Conservation (phyloP, 2,113 vertebrate genomes). For the Clarias macrocephalus region DNA sequence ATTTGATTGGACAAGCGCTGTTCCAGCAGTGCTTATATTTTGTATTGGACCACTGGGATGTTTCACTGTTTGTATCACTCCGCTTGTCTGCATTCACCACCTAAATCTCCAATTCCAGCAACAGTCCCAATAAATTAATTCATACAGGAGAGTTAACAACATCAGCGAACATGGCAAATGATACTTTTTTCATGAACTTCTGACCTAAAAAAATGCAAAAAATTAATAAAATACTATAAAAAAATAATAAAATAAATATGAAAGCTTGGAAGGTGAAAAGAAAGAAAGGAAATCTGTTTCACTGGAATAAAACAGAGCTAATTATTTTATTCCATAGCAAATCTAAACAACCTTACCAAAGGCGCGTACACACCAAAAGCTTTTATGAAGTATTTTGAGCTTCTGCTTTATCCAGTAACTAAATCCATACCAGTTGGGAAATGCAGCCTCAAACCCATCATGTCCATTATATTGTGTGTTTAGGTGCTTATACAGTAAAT, state of each 20-base stretch:
- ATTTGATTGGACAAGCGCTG: not conserved
- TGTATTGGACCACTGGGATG: too few species aligned
- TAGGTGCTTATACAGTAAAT: not conserved
- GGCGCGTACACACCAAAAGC: not conserved
- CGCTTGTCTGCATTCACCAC: not conserved
- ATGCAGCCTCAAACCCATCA: not conserved
- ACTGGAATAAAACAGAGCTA: not conserved
- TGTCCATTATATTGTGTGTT: not conserved
- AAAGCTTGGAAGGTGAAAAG: not conserved
- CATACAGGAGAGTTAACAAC: not conserved
- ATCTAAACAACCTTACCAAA: not conserved
- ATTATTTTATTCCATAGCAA: constrained; percentile 3
- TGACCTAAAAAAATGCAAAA: not conserved
- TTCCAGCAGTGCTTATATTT: not conserved
- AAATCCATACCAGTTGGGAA: not conserved
- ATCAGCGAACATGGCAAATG: not conserved
- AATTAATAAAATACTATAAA: too few species aligned
- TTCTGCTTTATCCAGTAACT: not conserved
- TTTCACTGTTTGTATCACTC: constrained; percentile 1
- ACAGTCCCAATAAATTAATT: not conserved
- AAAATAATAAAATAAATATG: not conserved
- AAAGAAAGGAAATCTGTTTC: not conserved
- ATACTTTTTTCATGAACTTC: not conserved
- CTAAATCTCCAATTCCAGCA: not conserved
- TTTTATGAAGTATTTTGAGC: not conserved